phyloP scores from a whole-genome alignment of 2,888 invertebrate genomes.

The Leucophenga montana region DNA sequence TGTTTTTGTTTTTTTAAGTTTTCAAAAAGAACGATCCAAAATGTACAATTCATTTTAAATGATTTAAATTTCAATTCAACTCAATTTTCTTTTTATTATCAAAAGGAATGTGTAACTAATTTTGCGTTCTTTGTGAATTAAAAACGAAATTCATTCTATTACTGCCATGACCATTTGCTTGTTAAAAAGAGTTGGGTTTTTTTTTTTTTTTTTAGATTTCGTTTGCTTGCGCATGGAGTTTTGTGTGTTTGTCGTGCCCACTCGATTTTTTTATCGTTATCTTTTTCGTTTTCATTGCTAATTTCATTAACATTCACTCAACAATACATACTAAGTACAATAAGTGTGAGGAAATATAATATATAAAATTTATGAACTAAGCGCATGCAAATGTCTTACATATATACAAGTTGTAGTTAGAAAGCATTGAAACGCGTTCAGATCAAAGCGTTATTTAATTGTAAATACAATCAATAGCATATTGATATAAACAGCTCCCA shows the following conservation, averaged over 20 bases:
- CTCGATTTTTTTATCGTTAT: constrained; percentile 38
- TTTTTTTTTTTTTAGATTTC: constrained; percentile 20
- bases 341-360: constrained; percentile 45
- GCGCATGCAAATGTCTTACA: background rate
- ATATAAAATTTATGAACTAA: constrained; percentile 14
- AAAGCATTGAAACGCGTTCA: background rate
- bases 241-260: background rate
- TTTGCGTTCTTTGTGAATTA: too few relatives aligned
- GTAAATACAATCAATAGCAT: too few relatives aligned
- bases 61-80: too few relatives aligned
- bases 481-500: too few relatives aligned
- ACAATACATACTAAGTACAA: constrained; percentile 38
- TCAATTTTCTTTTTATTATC: too few relatives aligned
- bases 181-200: constrained; percentile 35
- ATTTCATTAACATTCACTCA: constrained; percentile 26
- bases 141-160: too few relatives aligned
- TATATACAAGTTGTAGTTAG: constrained; percentile 7
- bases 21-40: too few relatives aligned
- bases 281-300: constrained; percentile 34
- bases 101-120: too few relatives aligned
- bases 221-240: background rate
- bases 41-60: too few relatives aligned
- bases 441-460: background rate
- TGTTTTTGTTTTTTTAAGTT: too few relatives aligned
- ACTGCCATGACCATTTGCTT: too few relatives aligned